phyloP scores from a whole-genome alignment of 2,113 vertebrate genomes.

The Myrmophylax atrothorax region DNA sequence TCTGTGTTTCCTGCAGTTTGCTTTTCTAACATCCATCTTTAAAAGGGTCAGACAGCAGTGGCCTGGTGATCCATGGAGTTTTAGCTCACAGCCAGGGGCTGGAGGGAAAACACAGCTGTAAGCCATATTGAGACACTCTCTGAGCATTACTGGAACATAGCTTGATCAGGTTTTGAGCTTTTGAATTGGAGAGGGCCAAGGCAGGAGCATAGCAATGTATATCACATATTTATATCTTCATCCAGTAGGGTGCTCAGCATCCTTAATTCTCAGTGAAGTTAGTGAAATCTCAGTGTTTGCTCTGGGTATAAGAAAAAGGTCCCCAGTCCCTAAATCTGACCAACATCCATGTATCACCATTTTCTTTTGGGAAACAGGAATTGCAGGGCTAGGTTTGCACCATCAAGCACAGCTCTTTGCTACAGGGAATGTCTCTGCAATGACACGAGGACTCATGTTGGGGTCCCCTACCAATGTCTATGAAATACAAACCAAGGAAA shows the following conservation, averaged over 20 bases:
- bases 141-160: neutral
- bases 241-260: neutral
- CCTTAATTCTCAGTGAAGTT: neutral
- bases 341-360: neutral
- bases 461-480: neutral
- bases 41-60: neutral
- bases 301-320: neutral
- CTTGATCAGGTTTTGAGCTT: neutral
- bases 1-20: neutral
- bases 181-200: neutral
- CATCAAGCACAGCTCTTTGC: neutral
- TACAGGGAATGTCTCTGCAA: neutral
- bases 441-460: neutral
- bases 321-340: neutral
- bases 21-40: slow-evolving; percentile 17
- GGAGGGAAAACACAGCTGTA: neutral
- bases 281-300: neutral
- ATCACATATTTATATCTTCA: neutral
- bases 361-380: neutral
- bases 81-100: slow-evolving; percentile 7
- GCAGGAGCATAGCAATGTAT: neutral
- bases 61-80: neutral
- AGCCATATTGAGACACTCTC: neutral
- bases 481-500: neutral
- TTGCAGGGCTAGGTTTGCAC: neutral